Conservation (phyloP, 2,113 vertebrate species). For the Lasiurus borealis region DNA sequence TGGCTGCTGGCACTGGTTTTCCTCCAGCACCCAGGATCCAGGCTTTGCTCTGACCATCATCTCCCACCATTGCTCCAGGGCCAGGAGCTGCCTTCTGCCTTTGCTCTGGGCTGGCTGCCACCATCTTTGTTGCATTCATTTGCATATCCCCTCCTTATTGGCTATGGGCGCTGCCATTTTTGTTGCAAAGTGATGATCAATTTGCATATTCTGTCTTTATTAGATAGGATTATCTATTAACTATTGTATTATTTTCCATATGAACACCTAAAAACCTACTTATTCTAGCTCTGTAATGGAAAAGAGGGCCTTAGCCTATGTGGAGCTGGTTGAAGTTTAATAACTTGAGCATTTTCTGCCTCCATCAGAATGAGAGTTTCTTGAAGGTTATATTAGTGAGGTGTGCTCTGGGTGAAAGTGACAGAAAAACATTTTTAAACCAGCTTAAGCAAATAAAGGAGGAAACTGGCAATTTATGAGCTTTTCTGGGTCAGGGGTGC, state of each 20-base stretch:
- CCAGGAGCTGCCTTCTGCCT: no score
- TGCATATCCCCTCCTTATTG: no score
- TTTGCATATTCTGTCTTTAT: no score
- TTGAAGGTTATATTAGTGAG: not conserved
- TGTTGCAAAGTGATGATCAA: no score
- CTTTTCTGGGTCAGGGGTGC: not conserved
- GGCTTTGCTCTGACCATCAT: no score
- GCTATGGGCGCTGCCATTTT: no score
- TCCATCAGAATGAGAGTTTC: not conserved
- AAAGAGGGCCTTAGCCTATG: not conserved
- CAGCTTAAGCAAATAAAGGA: not conserved
- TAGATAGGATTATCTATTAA: not conserved
- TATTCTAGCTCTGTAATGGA: not conserved
- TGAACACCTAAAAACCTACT: not conserved
- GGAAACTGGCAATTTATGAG: not conserved
- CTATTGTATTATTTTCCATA: not conserved
- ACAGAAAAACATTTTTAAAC: not conserved
- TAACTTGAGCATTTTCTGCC: not conserved
- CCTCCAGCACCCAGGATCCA: no score
- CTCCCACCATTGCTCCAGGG: no score
- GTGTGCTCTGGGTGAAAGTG: not conserved
- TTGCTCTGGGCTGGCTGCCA: no score
- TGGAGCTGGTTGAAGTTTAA: not conserved
- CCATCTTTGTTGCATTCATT: no score
- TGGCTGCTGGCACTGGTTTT: no score